phyloP scores from a whole-genome alignment of 2,797 vertebrate genomes.

The Pelodytes ibericus region DNA sequence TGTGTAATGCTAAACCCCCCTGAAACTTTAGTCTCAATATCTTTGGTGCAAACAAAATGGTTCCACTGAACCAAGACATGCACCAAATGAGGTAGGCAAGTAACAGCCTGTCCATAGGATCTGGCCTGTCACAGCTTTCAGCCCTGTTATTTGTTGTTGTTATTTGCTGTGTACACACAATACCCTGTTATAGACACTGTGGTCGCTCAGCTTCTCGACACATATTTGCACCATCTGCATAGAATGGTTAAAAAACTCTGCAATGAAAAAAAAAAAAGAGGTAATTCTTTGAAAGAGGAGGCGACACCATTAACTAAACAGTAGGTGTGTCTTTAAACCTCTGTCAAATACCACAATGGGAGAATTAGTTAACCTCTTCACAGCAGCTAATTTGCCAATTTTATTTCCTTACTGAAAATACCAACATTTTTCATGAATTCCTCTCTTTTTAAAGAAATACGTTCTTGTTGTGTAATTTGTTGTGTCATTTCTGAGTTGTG shows the following conservation, averaged over 20 bases:
- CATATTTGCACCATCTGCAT: constrained; percentile 22
- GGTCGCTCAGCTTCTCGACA: constrained; percentile 8
- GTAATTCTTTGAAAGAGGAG: constrained; percentile 37
- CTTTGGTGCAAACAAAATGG: too few species aligned
- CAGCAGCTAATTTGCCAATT: not conserved
- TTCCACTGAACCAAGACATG: not conserved
- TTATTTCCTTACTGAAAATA: not conserved
- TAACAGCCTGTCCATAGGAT: too few species aligned
- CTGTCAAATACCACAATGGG: constrained; percentile 31
- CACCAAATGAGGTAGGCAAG: too few species aligned
- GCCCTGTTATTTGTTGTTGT: not conserved
- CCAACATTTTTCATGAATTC: not conserved
- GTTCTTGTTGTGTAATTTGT: too few species aligned
- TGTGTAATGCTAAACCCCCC: too few species aligned
- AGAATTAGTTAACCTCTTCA: constrained; percentile 32
- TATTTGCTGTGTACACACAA: not conserved
- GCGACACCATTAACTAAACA: constrained; percentile 51
- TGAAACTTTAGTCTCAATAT: too few species aligned
- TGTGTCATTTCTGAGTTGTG: too few species aligned
- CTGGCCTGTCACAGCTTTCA: too few species aligned
- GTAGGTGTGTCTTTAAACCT: constrained; percentile 30
- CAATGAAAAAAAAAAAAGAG: constrained; percentile 27
- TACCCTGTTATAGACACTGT: not conserved
- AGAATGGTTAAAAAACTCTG: not conserved
- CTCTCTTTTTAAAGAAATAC: not conserved